These are phyloP conservation scores for Sebastes paucispinis DNA, from an alignment of 2,797 vertebrate species.

Conservation along the genomic window DNA sequence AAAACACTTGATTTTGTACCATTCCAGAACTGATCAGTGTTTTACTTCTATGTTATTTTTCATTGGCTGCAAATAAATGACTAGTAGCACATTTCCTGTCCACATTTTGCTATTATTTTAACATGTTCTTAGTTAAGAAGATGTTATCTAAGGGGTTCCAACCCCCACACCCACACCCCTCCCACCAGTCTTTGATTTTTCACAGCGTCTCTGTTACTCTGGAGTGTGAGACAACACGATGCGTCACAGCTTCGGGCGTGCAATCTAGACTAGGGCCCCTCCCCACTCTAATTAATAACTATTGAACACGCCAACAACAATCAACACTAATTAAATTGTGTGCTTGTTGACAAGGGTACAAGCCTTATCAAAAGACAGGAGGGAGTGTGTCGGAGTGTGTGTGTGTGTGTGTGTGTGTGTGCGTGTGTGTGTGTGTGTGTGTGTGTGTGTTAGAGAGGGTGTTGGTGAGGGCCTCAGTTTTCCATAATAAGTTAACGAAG, in stretches of 20 bases:
- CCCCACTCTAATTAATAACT: slow-evolving; percentile 89
- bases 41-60: neutral
- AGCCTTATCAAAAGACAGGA: slow-evolving; percentile 69
- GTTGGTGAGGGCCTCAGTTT: slow-evolving; percentile 79
- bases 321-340: slow-evolving; percentile 95
- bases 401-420: slow-evolving; percentile 1
- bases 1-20: neutral
- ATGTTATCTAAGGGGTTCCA: slow-evolving; percentile 27
- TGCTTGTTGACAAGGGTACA: slow-evolving; percentile 89
- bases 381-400: slow-evolving; percentile 26
- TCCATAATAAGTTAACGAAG: slow-evolving; percentile 87
- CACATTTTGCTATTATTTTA: neutral
- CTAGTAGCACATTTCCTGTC: neutral
- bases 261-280: slow-evolving; percentile 82
- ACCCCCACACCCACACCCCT: neutral
- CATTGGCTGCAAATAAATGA: neutral
- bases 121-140: slow-evolving; percentile 25
- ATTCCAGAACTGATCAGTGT: neutral
- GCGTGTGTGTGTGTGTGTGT: neutral
- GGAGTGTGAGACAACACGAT: slow-evolving; percentile 77
- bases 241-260: slow-evolving; percentile 82
- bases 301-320: slow-evolving; percentile 92
- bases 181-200: slow-evolving; percentile 39
- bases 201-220: slow-evolving; percentile 68
- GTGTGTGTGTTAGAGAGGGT: slow-evolving; percentile 7